These are phyloP conservation scores for Eretmochelys imbricata DNA, from an alignment of 2,113 vertebrate genomes.

Conservation along the genomic window DNA sequence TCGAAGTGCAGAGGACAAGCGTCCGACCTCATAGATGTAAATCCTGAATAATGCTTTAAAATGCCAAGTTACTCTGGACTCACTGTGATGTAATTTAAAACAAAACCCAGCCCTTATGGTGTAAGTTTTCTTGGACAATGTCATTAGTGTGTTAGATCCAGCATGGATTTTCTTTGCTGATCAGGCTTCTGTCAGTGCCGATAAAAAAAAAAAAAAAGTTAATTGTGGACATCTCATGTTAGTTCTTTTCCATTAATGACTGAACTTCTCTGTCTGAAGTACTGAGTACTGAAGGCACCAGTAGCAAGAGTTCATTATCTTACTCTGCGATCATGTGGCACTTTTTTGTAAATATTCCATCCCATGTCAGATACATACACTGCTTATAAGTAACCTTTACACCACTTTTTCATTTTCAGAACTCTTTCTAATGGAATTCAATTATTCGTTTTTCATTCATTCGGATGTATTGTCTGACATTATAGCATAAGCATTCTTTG, in stretches of 20 bases:
- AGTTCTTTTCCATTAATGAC: neutral
- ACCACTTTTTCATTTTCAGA: neutral
- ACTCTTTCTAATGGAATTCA: neutral
- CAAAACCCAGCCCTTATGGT: neutral
- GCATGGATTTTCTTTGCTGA: neutral
- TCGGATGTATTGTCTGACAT: neutral
- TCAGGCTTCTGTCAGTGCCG: neutral
- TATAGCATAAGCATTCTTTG: neutral
- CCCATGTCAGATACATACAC: neutral
- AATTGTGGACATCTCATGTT: neutral
- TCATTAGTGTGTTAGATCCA: neutral
- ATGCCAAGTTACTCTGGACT: neutral
- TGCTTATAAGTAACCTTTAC: neutral
- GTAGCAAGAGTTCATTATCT: neutral
- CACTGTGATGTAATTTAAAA: neutral
- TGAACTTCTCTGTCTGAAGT: neutral
- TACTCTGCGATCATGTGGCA: neutral
- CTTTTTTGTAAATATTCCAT: neutral
- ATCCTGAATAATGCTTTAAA: neutral
- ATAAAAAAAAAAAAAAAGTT: neutral
- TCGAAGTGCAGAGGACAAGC: neutral
- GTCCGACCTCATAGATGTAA: neutral
- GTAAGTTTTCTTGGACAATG: neutral
- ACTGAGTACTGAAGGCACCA: neutral
- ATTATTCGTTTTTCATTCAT: neutral